Percentiles rank a stretch among this genome's conserved stretches.
Evolutionary conservation across 2,797 vertebrate genomes (phyloP).

Genomic region (Dromococcyx pavoninus): DNA sequence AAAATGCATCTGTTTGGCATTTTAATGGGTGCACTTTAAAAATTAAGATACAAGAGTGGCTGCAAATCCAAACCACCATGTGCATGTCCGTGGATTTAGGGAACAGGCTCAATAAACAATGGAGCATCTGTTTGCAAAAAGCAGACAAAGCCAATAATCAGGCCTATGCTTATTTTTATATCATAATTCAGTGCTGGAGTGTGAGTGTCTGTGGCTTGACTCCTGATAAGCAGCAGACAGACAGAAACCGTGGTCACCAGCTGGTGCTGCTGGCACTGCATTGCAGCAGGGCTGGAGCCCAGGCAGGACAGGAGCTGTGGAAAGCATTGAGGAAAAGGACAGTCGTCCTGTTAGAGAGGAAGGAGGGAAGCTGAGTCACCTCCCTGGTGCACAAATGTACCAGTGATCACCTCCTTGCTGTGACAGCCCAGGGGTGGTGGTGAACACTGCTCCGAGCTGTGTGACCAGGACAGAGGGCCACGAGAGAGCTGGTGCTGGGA

Average conservation of each 20-base stretch:
- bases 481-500: fast-evolving
- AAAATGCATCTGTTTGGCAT: background rate
- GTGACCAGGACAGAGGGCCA: fast-evolving
- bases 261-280: constrained; percentile 49
- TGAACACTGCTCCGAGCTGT: fast-evolving
- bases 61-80: fast-evolving
- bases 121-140: constrained; percentile 43
- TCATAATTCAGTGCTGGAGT: constrained; percentile 32
- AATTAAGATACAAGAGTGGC: background rate
- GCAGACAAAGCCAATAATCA: constrained; percentile 55
- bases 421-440: fast-evolving
- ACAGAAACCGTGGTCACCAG: constrained; percentile 13
- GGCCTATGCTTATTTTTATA: constrained; percentile 40
- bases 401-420: fast-evolving
- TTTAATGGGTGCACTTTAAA: background rate
- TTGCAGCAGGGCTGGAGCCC: background rate
- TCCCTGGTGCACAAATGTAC: fast-evolving
- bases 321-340: background rate
- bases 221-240: constrained; percentile 43
- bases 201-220: background rate
- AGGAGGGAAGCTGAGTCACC: background rate
- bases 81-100: background rate
- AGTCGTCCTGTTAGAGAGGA: fast-evolving
- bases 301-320: background rate
- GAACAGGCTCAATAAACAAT: constrained; percentile 14